Evolutionary conservation across 2,888 invertebrate genomes (phyloP), one percentile per base, ranked within the genome.

Genomic region (Aleiodes leptofemur): DNA sequence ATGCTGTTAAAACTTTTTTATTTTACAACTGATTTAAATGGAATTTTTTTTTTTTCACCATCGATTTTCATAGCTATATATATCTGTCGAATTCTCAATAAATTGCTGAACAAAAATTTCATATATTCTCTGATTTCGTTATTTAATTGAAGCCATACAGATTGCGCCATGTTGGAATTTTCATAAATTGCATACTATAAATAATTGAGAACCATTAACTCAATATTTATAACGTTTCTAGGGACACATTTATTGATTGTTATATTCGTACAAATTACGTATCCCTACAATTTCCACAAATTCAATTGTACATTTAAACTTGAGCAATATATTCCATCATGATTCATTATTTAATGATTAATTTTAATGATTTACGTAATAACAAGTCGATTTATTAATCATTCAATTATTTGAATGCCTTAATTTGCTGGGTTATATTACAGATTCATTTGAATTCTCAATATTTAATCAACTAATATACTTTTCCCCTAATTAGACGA

Each of bases 171-270:
- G 38, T 29, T 14, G 48, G 34, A 69, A 61, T 55, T 69, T 69
- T 74, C 43, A 74, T 74, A 53, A 61, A 74, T 48, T 69, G 5
- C 34, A 23, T 23, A 13, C 57, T 43, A 69, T 74, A 61, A 74
- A 74, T 74, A 74, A 74, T 74, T 55, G 51, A 31, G 31, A 23
- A 6, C 7, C 16, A 72, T 72, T 72, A 66, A 64, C 34, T 53
- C 31, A 16, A 14, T 48, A 38, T 59, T 69, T 69, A 74, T 69
- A 69, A 53, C n/a, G 34, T 69, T 50, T 14, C 14, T 59, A 14
- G 34, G 38, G 31, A 61, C 16, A n/a, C 29, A 61, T 53, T 56
- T 61, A 61, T 69, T 56, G 69, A 74, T 74, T 69, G 69, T 59
- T 53, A 69, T 53, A 43, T 11, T 69, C 56, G 38, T 43, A 38